phyloP scores from a whole-genome alignment of 1,140 invertebrate genomes.

The Cyrtorhinus lividipennis region DNA sequence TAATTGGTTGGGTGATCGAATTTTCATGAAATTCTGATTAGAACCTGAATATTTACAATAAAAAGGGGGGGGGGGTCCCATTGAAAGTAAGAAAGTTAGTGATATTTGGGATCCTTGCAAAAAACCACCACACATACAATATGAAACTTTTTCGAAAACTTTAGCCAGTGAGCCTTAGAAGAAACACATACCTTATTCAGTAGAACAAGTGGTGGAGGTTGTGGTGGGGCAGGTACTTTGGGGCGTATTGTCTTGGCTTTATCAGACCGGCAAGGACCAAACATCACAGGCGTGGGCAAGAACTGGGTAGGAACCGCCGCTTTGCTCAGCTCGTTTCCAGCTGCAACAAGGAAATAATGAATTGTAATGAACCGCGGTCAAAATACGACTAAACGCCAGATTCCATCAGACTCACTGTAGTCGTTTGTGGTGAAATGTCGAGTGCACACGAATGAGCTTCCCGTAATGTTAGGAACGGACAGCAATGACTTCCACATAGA shows the following conservation, averaged over 20 bases:
- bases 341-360: not conserved
- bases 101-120: no score
- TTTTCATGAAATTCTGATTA: no score
- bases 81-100: no score
- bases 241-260: no score
- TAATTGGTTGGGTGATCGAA: no score
- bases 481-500: conserved; percentile 2
- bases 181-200: not conserved
- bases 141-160: no score
- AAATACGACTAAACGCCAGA: not conserved
- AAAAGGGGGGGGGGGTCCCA: no score
- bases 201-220: not conserved
- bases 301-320: not conserved
- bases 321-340: not conserved
- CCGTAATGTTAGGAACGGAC: not conserved
- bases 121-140: no score
- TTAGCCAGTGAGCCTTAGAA: no score
- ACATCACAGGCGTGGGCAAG: not conserved
- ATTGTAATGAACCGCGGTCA: not conserved
- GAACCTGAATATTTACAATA: no score
- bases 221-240: not conserved
- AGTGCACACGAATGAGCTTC: not conserved
- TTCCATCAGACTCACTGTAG: not conserved
- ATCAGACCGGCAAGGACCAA: not conserved
- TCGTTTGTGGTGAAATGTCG: not conserved